Percentiles rank a stretch among this genome's conserved stretches.
phyloP scores from a whole-genome alignment of 2,797 vertebrate genomes.

The Coregonus ussuriensis region DNA sequence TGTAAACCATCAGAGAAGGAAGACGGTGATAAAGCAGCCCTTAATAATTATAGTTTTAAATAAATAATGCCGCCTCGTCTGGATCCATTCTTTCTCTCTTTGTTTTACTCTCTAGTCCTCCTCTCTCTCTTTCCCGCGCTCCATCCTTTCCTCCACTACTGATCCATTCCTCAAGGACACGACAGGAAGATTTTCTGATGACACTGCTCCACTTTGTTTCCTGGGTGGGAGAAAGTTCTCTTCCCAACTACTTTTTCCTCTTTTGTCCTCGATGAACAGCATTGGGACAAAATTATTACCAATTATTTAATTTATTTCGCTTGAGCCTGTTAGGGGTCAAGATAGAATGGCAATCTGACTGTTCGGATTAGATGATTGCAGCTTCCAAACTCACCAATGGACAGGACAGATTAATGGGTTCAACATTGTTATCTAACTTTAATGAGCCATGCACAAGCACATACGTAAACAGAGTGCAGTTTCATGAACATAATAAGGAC shows the following conservation, averaged over 20 bases:
- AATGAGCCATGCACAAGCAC: not conserved
- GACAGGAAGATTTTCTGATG: constrained; percentile 44
- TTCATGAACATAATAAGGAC: not conserved
- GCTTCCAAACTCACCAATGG: not conserved
- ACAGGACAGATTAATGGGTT: not conserved
- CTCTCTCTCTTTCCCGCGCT: not conserved
- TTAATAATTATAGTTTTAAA: constrained; percentile 72
- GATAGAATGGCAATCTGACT: not conserved
- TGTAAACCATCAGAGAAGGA: constrained; percentile 57
- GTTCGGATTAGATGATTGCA: not conserved
- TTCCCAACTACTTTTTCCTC: constrained; percentile 17
- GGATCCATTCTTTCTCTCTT: constrained; percentile 52
- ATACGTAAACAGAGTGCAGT: not conserved
- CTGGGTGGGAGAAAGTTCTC: constrained; percentile 26
- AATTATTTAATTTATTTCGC: constrained; percentile 4
- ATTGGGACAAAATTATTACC: not conserved
- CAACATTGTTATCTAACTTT: not conserved
- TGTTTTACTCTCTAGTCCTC: not conserved
- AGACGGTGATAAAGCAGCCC: constrained; percentile 56
- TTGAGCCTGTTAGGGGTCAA: not conserved
- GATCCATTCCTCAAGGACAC: constrained; percentile 51
- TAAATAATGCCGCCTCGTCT: constrained; percentile 69
- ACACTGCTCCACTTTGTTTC: constrained; percentile 36
- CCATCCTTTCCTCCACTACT: constrained; percentile 20
- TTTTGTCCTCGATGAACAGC: not conserved